Base-by-base conservation (phyloP, 2,113 vertebrate genomes). In the Poeciliopsis retropinna region DNA sequence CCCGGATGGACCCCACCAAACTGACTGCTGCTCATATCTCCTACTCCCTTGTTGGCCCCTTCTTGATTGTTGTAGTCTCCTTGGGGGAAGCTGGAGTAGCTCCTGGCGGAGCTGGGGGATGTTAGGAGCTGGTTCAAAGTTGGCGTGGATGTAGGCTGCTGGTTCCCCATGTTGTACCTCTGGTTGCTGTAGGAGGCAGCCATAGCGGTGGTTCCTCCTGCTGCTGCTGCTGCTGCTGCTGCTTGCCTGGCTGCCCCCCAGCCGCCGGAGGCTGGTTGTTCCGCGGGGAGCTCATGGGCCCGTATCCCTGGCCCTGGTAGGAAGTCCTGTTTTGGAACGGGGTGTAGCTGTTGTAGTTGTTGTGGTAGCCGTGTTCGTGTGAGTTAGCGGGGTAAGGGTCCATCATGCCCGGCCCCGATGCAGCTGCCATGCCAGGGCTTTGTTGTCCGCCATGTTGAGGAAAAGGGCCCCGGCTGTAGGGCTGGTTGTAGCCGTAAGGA, bases 361-460 rank as follows among this genome's bases (percentile, higher is more conserved):
- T 98, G 75, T 95, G 92, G 94, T 96, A 97, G 94, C 95, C 96
- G 94, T 96, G 96, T 81, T 97, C 95, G 89, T 97, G 96, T 75
- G 96, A 97, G 94, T 96, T 97, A 80, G 94, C 89, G 91, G 95
- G 94, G 89, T 95, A 97, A 76, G 95, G 82, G 94, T 96, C 95
- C 93, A 96, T 95, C 92, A 95, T 92, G 93, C 92, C 95, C 94
- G 96, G 96, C 91, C 94, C 93, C 91, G 93, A 90, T 86, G 94
- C 93, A 92, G 93, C 93, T 96, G 96, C 96, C 96, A 98, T 97
- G 96, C 96, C 96, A 96, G 97, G 96, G 97, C 97, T 98, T 98
- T 98, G 97, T 98, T 98, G 97, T 98, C 97, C 97, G 97, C 97
- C 97, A 97, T 98, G 96, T 98, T 98, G 97, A 96, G 97, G 96